Base-by-base conservation (phyloP, 2,888 invertebrate genomes). In the Pasiphila rectangulata region DNA sequence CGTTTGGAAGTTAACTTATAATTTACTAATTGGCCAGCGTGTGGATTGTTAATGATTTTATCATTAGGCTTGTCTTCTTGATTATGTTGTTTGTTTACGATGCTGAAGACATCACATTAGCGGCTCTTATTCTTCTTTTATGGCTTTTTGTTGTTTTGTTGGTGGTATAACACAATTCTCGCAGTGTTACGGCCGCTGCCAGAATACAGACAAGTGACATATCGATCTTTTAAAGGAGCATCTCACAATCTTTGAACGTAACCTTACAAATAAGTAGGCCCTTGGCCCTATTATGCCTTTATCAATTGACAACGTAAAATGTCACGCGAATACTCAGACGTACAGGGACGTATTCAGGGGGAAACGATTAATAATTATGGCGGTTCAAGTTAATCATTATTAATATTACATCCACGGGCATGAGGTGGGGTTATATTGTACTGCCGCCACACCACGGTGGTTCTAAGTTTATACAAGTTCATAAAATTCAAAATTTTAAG, bases 271-370 rank as follows among this genome's bases (percentile, higher is more conserved):
- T 27, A 35, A 46, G 36, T 36, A 39, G 35, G 36, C 29, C 43
- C 32, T 36, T 34, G 35, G 36, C 29, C 43, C 32, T 37, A 32
- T 27, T 42, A 38, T 37, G 42, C 48, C 48, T 48, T 44, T 48
- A 48, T 48, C 48, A 48, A 39, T 48, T 35, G 43, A 39, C 43
- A 44, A 29, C 43, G 39, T 44, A 34, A 48, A 47, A 48, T 48
- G 48, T 44, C 43, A 43, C 39, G 24, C 19, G 35, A 36, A 27
- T 38, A 38, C 21, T 39, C 32, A 29, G 16, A 40, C 30, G 13
- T 10, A 12, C 37, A 43, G 42, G 19, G 27, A 3, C 32, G 20
- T 0, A 43, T 17, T 42, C 5, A 47, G 32, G 32, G 15, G n/a
- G n/a, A n/a, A n/a, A n/a, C n/a, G n/a, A n/a, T n/a, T n/a, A n/a